phyloP scores from a whole-genome alignment of 2,888 invertebrate species.

The Eudemis profundana region DNA sequence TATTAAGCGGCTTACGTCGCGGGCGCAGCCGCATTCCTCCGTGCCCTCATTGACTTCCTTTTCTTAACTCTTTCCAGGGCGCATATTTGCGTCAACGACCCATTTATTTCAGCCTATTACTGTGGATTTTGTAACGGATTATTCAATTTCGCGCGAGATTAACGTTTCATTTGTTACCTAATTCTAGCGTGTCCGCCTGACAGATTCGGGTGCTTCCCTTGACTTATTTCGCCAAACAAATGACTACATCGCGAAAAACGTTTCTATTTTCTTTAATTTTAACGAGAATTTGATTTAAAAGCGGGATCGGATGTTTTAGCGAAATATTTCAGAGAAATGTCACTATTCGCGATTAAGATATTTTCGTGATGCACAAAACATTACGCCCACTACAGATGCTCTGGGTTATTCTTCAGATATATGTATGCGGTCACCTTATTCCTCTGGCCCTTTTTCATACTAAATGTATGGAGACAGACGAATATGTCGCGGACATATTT shows the following conservation, averaged over 20 bases:
- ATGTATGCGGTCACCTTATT: no score
- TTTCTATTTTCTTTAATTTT: conserved; percentile 33
- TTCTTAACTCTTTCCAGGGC: conserved; percentile 64
- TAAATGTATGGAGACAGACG: no score
- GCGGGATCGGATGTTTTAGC: conserved; percentile 21
- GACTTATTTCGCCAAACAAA: conserved; percentile 43
- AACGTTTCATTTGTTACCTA: conserved; percentile 63
- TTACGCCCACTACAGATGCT: not conserved
- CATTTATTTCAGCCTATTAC: conserved; percentile 61
- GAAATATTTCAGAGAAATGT: conserved; percentile 14
- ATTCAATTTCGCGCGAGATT: conserved; percentile 69
- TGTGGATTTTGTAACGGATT: conserved; percentile 63
- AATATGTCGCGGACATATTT: no score
- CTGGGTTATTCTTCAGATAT: no score
- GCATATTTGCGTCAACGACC: conserved; percentile 65
- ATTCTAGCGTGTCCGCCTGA: conserved; percentile 48
- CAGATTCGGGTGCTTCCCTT: conserved; percentile 43
- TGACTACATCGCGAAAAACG: conserved; percentile 19
- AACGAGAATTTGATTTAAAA: conserved; percentile 34
- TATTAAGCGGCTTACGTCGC: conserved; percentile 49
- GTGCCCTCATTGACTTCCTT: conserved; percentile 65
- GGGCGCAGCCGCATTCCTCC: conserved; percentile 69
- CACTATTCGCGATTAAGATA: not conserved
- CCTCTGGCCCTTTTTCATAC: no score
- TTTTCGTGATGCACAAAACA: not conserved